A percentile compares a stretch with the other conserved stretches of the same genome.
These are phyloP conservation scores for Anastrepha ludens DNA, from an alignment of 1,140 invertebrate genomes.

Conservation along the genomic window DNA sequence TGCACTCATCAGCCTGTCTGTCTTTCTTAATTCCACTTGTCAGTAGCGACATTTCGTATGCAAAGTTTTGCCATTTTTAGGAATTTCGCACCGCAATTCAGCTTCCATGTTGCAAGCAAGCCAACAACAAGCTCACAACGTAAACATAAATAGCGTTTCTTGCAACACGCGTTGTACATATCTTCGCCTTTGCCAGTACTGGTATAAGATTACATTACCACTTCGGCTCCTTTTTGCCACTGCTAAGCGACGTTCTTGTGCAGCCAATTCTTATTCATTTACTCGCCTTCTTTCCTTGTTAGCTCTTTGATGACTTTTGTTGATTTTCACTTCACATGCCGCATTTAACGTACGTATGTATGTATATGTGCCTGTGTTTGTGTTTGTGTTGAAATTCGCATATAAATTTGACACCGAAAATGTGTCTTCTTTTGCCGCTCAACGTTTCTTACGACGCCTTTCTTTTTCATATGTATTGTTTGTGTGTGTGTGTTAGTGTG, in stretches of 20 bases:
- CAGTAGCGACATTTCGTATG: constrained; percentile 47
- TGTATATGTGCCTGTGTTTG: neutral
- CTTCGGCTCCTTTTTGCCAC: neutral
- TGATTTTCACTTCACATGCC: constrained; percentile 44
- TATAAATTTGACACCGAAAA: constrained; percentile 32
- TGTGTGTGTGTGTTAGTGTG: neutral
- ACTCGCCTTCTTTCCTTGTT: neutral
- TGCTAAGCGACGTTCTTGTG: no score
- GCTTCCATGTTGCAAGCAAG: neutral
- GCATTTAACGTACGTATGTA: neutral
- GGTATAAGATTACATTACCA: neutral
- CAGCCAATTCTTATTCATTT: neutral
- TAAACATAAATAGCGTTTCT: neutral
- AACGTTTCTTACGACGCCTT: constrained; percentile 23
- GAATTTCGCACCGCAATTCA: constrained; percentile 33
- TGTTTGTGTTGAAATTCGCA: neutral
- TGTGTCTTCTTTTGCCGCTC: constrained; percentile 5
- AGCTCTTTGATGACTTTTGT: constrained; percentile 45
- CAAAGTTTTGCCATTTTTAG: constrained; percentile 44
- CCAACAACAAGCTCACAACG: neutral
- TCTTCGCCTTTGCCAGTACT: neutral
- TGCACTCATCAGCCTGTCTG: neutral
- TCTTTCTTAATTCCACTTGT: constrained; percentile 38
- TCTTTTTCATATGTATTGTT: neutral
- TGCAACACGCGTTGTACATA: neutral